These are phyloP conservation scores for Patella vulgata DNA, from an alignment of 1,140 invertebrate species.

Conservation along the genomic window DNA sequence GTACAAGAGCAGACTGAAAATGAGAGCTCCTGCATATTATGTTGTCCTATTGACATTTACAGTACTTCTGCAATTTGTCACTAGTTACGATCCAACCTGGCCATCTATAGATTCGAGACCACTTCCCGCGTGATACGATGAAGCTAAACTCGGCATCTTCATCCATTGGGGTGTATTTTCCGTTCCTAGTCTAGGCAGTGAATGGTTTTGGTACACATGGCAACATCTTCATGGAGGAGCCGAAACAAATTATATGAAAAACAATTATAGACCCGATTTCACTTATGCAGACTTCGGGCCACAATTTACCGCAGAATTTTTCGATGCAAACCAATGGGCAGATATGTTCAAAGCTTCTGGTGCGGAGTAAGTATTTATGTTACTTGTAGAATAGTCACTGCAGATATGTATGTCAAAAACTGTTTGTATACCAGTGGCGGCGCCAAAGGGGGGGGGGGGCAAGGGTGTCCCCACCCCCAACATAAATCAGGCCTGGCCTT, in stretches of 20 bases:
- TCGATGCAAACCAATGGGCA: conserved; percentile 35
- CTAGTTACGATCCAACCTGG: conserved; percentile 75
- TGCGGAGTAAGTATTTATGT: conserved; percentile 50
- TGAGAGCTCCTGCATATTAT: too few relatives aligned
- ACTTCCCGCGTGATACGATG: conserved; percentile 87
- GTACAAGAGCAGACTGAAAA: too few relatives aligned
- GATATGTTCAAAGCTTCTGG: conserved; percentile 38
- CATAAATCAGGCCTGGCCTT: too few relatives aligned
- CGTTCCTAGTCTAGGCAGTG: conserved; percentile 52
- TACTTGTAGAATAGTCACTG: too few relatives aligned
- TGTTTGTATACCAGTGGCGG: too few relatives aligned
- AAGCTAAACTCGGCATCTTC: too few relatives aligned
- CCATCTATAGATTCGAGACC: conserved; percentile 83
- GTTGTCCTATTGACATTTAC: too few relatives aligned
- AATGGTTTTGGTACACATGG: conserved; percentile 56
- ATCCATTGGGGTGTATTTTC: conserved; percentile 90
- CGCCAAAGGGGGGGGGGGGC: too few relatives aligned
- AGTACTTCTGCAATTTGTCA: too few relatives aligned
- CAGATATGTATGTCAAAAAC: too few relatives aligned
- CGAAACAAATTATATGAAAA: conserved; percentile 45
- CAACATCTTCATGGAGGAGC: conserved; percentile 9
- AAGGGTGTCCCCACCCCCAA: too few relatives aligned
- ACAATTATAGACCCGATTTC: too few relatives aligned
- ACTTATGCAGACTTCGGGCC: conserved; percentile 51
- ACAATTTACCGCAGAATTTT: conserved; percentile 46